These are phyloP conservation scores for Ethmia dodecea DNA, from an alignment of 2,888 invertebrate genomes.

Conservation along the genomic window DNA sequence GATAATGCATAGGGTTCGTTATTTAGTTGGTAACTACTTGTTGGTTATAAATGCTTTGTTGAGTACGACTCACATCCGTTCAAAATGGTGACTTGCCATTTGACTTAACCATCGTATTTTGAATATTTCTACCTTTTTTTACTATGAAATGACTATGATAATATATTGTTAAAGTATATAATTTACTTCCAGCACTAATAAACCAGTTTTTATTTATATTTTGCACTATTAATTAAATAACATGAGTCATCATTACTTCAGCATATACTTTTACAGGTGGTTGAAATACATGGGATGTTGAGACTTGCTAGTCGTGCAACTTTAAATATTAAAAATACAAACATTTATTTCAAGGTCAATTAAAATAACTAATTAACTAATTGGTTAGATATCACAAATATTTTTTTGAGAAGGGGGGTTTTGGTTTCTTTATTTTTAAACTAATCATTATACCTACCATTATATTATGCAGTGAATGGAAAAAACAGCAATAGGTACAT, in stretches of 20 bases:
- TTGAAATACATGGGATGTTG: no score
- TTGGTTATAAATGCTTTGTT: conserved; percentile 63
- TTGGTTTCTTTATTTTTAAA: no score
- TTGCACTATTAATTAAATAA: neutral
- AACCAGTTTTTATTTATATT: neutral
- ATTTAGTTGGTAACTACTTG: conserved; percentile 38
- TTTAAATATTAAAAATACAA: no score
- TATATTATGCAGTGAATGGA: no score
- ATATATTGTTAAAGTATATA: neutral
- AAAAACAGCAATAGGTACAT: no score
- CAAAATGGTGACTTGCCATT: conserved; percentile 82
- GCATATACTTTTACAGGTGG: neutral
- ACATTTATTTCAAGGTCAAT: no score
- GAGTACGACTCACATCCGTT: conserved; percentile 73
- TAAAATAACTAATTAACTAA: no score
- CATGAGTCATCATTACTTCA: conserved; percentile 1
- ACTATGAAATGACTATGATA: no score
- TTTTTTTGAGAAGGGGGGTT: no score
- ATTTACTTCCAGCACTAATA: neutral
- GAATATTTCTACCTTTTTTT: conserved; percentile 1
- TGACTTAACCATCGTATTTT: conserved; percentile 27
- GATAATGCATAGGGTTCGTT: conserved; percentile 35
- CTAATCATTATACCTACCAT: no score
- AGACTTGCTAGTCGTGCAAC: no score
- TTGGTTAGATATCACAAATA: no score